These are phyloP conservation scores for Polypterus senegalus DNA, from an alignment of 2,113 vertebrate species.

Conservation along the genomic window DNA sequence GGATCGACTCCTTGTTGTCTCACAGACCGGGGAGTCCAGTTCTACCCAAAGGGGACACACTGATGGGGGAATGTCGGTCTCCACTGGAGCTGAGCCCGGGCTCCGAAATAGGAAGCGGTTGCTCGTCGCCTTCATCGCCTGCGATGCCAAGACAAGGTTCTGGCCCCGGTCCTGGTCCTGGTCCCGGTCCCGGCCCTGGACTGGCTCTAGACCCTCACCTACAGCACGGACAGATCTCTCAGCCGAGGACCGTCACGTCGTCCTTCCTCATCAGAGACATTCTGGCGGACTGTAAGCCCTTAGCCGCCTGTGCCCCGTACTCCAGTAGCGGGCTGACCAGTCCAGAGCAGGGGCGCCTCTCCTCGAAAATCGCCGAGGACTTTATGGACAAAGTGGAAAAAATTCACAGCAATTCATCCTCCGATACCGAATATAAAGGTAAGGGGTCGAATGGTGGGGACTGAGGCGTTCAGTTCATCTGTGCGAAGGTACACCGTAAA, in stretches of 20 bases:
- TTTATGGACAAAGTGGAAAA: slow-evolving; percentile 80
- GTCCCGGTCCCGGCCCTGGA: slow-evolving; percentile 25
- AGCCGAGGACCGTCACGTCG: slow-evolving; percentile 89
- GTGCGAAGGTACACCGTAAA: too few species aligned
- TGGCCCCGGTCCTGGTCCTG: slow-evolving; percentile 22
- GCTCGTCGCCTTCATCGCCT: slow-evolving; percentile 80
- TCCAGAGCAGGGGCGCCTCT: slow-evolving; percentile 68
- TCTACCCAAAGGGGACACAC: slow-evolving; percentile 71
- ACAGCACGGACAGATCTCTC: slow-evolving; percentile 71
- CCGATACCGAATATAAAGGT: slow-evolving; percentile 97
- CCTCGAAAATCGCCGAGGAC: slow-evolving; percentile 71
- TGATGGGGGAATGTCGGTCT: slow-evolving; percentile 74
- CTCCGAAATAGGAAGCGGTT: slow-evolving; percentile 80
- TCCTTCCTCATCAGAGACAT: slow-evolving; percentile 97
- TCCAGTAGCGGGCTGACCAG: slow-evolving; percentile 81
- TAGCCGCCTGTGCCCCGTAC: slow-evolving; percentile 92
- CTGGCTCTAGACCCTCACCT: slow-evolving; percentile 65
- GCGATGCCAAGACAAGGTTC: slow-evolving; percentile 47
- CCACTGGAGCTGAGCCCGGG: slow-evolving; percentile 85
- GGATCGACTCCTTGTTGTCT: slow-evolving; percentile 94
- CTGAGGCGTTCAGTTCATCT: not conserved
- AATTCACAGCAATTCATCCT: slow-evolving; percentile 75
- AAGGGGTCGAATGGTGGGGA: slow-evolving; percentile 25
- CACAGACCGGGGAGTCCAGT: slow-evolving; percentile 80
- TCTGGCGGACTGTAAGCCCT: slow-evolving; percentile 88